Base-by-base conservation (phyloP, 2,888 invertebrate genomes). In the Drosophila merina region DNA sequence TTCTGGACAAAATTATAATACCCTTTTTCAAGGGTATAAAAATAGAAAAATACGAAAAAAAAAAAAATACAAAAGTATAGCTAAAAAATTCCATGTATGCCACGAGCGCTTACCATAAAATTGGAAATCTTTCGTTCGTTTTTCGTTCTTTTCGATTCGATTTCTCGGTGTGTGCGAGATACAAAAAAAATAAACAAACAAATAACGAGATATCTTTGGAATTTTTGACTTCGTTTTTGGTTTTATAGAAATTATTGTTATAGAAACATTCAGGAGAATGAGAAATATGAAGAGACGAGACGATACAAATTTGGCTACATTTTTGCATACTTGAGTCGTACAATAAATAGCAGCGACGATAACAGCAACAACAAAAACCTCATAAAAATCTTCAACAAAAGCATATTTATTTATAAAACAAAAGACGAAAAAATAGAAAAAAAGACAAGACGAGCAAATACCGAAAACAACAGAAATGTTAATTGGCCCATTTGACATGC, bases 401-500 rank as follows among this genome's bases (percentile, higher is more conserved):
- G 68, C 69, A 76, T 76, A 77, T 82, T 77, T 83, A 86, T 83
- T 83, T 88, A 82, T 88, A 83, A 64, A 88, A 88, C 77, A 88
- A 83, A 79, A 86, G 77, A 58, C 63, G 54, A 9, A 9, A n/a
- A 12, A 54, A 51, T 47, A 20, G 36, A 33, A 47, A 54, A 47
- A 33, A 63, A 56, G 52, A 45, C 33, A 8, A 52, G 38, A 45
- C 64, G 80, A 72, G 69, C 66, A 80, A 83, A 77, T 77, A 63
- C 75, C 59, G 68, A 72, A 76, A 81, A 82, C 86, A 82, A 83
- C 84, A 86, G 76, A 84, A 84, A 84, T 88, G 88, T 88, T 84
- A 84, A 84, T 84, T 84, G 88, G 88, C 88, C 84, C 86, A 84
- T 86, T 84, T 84, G 84, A 84, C 88, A 83, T 83, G 88, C 84